phyloP scores from a whole-genome alignment of 2,113 vertebrate species.

The Podiceps cristatus region DNA sequence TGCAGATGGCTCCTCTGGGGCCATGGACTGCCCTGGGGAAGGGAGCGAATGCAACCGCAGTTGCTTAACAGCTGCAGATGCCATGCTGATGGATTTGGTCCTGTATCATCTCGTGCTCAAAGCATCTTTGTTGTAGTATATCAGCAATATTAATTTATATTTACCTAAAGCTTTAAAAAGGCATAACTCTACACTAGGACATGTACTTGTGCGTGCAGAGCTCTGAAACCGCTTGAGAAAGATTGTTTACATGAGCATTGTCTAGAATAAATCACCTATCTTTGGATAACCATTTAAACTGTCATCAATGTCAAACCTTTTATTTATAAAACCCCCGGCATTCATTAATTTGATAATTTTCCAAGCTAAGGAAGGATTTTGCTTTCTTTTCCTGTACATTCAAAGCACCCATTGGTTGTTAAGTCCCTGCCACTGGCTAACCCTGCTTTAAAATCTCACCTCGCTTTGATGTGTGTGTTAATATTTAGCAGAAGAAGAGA shows the following conservation, averaged over 20 bases:
- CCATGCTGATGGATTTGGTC: neutral
- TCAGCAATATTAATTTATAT: neutral
- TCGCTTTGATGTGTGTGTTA: fast-evolving
- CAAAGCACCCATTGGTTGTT: neutral
- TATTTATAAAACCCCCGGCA: neutral
- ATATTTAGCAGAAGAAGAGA: neutral
- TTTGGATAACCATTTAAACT: neutral
- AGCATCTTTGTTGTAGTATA: neutral
- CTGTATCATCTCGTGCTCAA: neutral
- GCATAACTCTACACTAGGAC: fast-evolving
- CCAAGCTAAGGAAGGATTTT: neutral
- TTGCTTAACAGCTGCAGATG: neutral
- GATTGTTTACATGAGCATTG: neutral
- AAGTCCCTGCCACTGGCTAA: neutral
- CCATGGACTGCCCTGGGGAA: no score
- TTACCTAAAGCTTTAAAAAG: neutral
- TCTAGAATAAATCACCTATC: neutral
- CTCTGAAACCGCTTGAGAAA: neutral
- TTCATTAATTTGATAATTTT: neutral
- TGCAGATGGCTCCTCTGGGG: neutral
- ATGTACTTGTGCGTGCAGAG: neutral
- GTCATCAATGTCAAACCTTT: neutral
- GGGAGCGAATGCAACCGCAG: neutral
- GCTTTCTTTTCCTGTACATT: neutral
- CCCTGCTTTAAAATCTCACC: neutral